Percentiles rank a stretch among this genome's conserved stretches.
Evolutionary conservation across 1,140 invertebrate genomes (phyloP).

Genomic region (Frieseomelitta varia): DNA sequence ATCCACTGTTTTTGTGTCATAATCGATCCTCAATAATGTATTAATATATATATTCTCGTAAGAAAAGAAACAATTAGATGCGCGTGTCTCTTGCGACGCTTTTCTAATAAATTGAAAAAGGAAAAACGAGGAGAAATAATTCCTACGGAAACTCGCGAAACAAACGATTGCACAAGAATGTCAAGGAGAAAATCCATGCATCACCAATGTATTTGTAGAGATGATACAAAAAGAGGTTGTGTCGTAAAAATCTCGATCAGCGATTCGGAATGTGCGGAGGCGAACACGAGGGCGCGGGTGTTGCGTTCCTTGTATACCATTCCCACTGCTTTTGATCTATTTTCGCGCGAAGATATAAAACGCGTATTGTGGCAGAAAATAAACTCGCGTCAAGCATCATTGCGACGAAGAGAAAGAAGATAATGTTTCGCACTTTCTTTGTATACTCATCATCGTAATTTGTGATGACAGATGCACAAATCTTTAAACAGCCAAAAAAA

Average conservation of each 20-base stretch:
- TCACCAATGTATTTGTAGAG: not conserved
- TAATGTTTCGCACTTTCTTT: not conserved
- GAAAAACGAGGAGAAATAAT: not conserved
- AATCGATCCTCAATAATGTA: too few relatives aligned
- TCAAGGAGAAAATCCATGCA: not conserved
- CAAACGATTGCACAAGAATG: not conserved
- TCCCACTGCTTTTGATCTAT: constrained; percentile 33
- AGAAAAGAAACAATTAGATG: not conserved
- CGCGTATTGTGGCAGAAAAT: not conserved
- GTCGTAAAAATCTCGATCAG: constrained; percentile 2
- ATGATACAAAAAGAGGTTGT: not conserved
- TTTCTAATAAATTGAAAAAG: not conserved
- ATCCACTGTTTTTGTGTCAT: too few relatives aligned
- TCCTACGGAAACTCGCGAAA: not conserved
- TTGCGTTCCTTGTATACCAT: constrained; percentile 30
- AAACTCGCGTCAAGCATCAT: not conserved
- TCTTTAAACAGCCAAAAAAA: not conserved
- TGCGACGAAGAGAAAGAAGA: constrained; percentile 2
- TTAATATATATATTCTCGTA: too few relatives aligned
- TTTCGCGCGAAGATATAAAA: constrained; percentile 28
- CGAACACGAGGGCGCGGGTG: constrained; percentile 31
- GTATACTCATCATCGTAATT: not conserved
- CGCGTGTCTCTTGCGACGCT: not conserved
- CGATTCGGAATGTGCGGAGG: constrained; percentile 46
- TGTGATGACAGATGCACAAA: not conserved